These are phyloP conservation scores for Helogale parvula DNA, from an alignment of 2,113 vertebrate genomes.

Conservation along the genomic window DNA sequence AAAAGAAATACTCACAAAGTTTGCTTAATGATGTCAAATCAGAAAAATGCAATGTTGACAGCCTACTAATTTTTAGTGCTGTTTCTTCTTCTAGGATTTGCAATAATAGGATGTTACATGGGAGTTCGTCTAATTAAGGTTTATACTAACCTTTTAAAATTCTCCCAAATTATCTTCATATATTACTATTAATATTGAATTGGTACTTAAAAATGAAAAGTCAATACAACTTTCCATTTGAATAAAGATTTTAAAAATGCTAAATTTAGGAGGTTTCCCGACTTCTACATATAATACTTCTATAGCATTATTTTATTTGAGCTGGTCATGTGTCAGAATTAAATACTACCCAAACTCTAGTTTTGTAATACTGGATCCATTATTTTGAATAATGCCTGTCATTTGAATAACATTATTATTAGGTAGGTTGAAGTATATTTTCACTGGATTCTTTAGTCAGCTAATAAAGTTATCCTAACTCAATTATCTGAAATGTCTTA, in stretches of 20 bases:
- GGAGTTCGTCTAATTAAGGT: slow-evolving; percentile 83
- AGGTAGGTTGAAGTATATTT: not conserved
- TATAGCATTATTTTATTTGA: not conserved
- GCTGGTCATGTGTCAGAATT: not conserved
- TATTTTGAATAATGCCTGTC: not conserved
- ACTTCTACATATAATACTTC: not conserved
- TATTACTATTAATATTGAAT: slow-evolving; percentile 62
- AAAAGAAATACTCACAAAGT: slow-evolving; percentile 82
- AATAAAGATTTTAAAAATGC: not conserved
- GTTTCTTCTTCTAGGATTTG: slow-evolving; percentile 81
- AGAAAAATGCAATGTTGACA: slow-evolving; percentile 81
- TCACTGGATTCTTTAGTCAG: not conserved
- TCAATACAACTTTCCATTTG: not conserved
- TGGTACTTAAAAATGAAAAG: slow-evolving; percentile 70
- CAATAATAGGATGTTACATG: slow-evolving; percentile 80
- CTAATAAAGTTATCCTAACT: slow-evolving; percentile 7
- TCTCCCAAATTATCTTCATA: slow-evolving; percentile 62
- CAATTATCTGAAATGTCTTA: slow-evolving; percentile 36
- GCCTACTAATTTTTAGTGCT: slow-evolving; percentile 83
- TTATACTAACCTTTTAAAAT: slow-evolving; percentile 75
- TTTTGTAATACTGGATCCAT: not conserved
- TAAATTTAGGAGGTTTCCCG: not conserved
- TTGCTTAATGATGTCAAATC: slow-evolving; percentile 84
- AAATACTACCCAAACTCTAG: not conserved
- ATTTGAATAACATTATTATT: not conserved